These are phyloP conservation scores for Burhinus oedicnemus DNA, from an alignment of 2,113 vertebrate species.

Conservation along the genomic window DNA sequence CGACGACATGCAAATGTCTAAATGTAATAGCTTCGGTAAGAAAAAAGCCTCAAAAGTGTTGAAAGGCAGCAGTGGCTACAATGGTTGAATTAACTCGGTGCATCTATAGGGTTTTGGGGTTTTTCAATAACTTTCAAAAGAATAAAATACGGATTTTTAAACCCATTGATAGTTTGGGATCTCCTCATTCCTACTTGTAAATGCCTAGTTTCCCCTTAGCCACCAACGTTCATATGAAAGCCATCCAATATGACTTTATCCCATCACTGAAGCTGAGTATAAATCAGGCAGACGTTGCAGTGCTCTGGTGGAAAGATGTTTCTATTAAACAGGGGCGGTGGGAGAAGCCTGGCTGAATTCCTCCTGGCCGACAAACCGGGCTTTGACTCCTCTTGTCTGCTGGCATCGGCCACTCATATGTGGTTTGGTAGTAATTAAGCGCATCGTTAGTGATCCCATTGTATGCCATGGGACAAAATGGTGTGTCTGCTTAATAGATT, in stretches of 20 bases:
- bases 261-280: rapidly evolving
- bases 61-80: not conserved
- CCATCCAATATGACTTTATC: rapidly evolving
- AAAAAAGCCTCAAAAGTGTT: not conserved
- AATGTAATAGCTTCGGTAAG: not conserved
- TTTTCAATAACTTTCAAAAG: not conserved
- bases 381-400: not conserved
- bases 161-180: not conserved
- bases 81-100: not conserved
- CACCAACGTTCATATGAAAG: not conserved
- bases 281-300: rapidly evolving
- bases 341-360: not conserved
- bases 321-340: not conserved
- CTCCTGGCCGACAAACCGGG: not conserved
- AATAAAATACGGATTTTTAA: not conserved
- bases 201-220: not conserved
- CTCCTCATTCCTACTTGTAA: not conserved
- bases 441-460: not conserved
- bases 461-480: not conserved
- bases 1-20: not conserved
- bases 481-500: constrained; percentile 43
- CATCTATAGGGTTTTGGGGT: too few species aligned
- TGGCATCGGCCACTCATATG: not conserved
- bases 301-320: not conserved
- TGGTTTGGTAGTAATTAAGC: constrained; percentile 25